These are phyloP conservation scores for Diloba caeruleocephala DNA, from an alignment of 2,888 invertebrate genomes.

Conservation along the genomic window DNA sequence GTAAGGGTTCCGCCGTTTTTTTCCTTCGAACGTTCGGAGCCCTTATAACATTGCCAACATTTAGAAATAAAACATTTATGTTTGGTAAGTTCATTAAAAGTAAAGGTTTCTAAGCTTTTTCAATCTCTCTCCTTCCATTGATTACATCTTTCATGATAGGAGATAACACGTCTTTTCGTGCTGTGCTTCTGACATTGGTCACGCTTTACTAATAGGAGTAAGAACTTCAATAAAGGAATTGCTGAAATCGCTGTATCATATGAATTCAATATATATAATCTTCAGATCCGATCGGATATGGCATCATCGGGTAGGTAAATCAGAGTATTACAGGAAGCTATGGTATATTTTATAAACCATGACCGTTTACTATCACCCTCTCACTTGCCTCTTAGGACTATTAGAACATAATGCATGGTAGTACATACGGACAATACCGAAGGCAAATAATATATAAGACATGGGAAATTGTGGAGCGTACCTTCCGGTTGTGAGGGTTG, in stretches of 20 bases:
- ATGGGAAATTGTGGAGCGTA: slow-evolving; percentile 1
- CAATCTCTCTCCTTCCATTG: not conserved
- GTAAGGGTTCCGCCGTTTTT: no score
- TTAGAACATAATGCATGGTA: no score
- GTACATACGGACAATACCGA: no score
- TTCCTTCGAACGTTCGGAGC: no score
- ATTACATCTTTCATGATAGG: slow-evolving; percentile 6
- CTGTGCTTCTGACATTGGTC: not conserved
- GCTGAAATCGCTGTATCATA: slow-evolving; percentile 7
- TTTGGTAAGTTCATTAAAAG: not conserved
- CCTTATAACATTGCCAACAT: no score
- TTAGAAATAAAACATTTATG: no score
- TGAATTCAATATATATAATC: no score
- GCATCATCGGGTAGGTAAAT: slow-evolving; percentile 9
- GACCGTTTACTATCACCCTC: slow-evolving; percentile 3
- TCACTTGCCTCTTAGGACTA: no score
- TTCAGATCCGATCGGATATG: no score
- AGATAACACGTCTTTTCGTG: slow-evolving; percentile 5
- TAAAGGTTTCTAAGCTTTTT: slow-evolving; percentile 9
- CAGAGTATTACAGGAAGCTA: not conserved
- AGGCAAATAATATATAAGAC: not conserved
- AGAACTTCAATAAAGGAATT: slow-evolving; percentile 5
- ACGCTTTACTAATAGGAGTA: slow-evolving; percentile 4
- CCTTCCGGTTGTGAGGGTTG: slow-evolving; percentile 1
- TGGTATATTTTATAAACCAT: slow-evolving; percentile 4